Base-by-base conservation (phyloP, 2,797 vertebrate genomes). In the Coranthus polyacanthus region DNA sequence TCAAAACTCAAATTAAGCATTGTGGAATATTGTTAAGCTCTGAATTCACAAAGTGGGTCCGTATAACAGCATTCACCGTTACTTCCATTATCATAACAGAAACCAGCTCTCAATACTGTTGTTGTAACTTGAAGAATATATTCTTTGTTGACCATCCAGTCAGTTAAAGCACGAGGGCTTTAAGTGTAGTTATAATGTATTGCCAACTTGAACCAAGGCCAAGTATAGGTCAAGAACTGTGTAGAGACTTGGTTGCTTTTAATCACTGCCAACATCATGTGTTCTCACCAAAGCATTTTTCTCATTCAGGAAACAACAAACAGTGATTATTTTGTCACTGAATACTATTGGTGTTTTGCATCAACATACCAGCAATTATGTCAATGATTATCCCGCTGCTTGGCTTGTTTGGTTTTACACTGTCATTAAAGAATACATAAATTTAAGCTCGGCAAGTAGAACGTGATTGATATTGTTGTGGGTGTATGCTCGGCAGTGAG, bases 191-290 rank as follows among this genome's bases (percentile, higher is more conserved):
- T 57, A 20, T 22, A 72, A 67, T 57, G 73, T 59, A 56, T 36
- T 34, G 55, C 38, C n/a, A 38, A 20, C 62, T 76, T 53, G 66
- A 75, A 70, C 50, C 55, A 18, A 61, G 62, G 72, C 75, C 39
- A 64, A 72, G 20, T 61, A 74, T 59, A 67, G 68, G 86, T 56
- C 68, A 82, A 74, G 75, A 87, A 75, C 76, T 82, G 78, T 79
- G 59, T 56, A 69, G 54, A 80, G 68, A 78, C 26, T 57, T 47
- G 76, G 79, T 78, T 61, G 24, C 15, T 60, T 77, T 82, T 68
- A 72, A 5, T 81, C 71, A 52, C 66, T 59, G 70, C 79, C 68
- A 73, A 38, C 38, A 62, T 62, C 89, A 86, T 88, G 75, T 86
- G 90, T 88, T 78, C 37, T 68, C 57, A 75, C 53, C 44, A 41